Evolutionary conservation across 1,140 invertebrate genomes (phyloP).

Genomic region (Heliconius hewitsoni): DNA sequence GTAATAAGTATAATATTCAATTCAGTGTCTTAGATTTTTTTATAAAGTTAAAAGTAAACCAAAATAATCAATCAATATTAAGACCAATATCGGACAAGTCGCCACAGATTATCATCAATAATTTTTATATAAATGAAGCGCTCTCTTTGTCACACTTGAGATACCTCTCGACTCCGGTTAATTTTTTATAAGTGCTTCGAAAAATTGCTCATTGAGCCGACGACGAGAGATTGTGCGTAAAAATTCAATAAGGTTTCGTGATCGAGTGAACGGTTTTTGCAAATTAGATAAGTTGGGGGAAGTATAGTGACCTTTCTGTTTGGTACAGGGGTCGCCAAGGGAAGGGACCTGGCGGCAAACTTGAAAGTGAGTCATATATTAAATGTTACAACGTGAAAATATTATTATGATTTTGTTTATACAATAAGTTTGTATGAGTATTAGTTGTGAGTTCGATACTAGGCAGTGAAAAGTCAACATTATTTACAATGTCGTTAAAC

Average conservation of each 20-base stretch:
- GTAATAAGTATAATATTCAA: too few relatives aligned
- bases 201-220: conserved; percentile 33
- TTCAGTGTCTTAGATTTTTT: too few relatives aligned
- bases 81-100: neutral
- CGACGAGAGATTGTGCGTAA: conserved; percentile 34
- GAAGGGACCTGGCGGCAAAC: neutral
- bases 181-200: conserved; percentile 17
- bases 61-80: neutral
- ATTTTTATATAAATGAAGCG: conserved; percentile 6
- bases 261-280: conserved; percentile 32
- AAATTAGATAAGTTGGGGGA: conserved; percentile 25
- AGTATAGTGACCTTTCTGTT: conserved; percentile 26
- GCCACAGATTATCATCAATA: neutral
- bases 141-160: conserved; percentile 7
- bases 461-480: too few relatives aligned
- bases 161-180: neutral
- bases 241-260: conserved; percentile 37
- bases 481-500: too few relatives aligned
- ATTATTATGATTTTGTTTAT: neutral
- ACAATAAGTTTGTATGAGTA: neutral
- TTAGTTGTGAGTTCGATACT: neutral
- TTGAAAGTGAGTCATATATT: conserved; percentile 6
- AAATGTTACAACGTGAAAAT: neutral
- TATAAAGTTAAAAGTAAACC: too few relatives aligned
- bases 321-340: neutral